Conservation (phyloP, 2,888 invertebrate species). For the Fragum fragum region DNA sequence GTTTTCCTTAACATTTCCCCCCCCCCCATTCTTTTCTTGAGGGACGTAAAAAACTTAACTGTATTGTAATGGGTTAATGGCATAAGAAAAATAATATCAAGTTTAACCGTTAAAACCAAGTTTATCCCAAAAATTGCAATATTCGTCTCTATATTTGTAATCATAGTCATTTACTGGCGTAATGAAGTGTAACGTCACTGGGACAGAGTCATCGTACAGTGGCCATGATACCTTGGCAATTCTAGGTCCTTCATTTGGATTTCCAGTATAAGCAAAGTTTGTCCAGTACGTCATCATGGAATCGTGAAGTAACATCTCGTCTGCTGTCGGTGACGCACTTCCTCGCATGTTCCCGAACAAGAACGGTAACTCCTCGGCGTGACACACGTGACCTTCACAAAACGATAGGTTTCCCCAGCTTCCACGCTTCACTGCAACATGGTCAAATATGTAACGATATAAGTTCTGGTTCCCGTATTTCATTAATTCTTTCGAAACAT, state of each 20-base stretch:
- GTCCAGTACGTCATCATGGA: slow-evolving; percentile 77
- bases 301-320: slow-evolving; percentile 68
- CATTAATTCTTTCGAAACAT: slow-evolving; percentile 45
- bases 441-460: slow-evolving; percentile 78
- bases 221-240: slow-evolving; percentile 65
- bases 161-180: slow-evolving; percentile 68
- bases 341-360: slow-evolving; percentile 67
- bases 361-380: slow-evolving; percentile 78
- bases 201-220: slow-evolving; percentile 42
- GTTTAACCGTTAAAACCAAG: slow-evolving; percentile 55
- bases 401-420: slow-evolving; percentile 74
- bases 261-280: slow-evolving; percentile 81
- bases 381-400: slow-evolving; percentile 79
- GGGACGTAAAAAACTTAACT: too few relatives aligned
- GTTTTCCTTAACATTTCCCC: too few relatives aligned
- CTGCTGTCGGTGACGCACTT: slow-evolving; percentile 50
- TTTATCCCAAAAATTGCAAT: slow-evolving; percentile 80
- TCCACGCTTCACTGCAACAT: slow-evolving; percentile 68
- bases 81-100: too few relatives aligned
- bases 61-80: too few relatives aligned
- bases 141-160: slow-evolving; percentile 55
- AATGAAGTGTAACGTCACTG: slow-evolving; percentile 66
- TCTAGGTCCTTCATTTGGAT: slow-evolving; percentile 70
- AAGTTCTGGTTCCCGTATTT: slow-evolving; percentile 15
- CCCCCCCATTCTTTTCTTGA: too few relatives aligned